phyloP scores from a whole-genome alignment of 23 tunicate species.

The Trididemnum miniatum region DNA sequence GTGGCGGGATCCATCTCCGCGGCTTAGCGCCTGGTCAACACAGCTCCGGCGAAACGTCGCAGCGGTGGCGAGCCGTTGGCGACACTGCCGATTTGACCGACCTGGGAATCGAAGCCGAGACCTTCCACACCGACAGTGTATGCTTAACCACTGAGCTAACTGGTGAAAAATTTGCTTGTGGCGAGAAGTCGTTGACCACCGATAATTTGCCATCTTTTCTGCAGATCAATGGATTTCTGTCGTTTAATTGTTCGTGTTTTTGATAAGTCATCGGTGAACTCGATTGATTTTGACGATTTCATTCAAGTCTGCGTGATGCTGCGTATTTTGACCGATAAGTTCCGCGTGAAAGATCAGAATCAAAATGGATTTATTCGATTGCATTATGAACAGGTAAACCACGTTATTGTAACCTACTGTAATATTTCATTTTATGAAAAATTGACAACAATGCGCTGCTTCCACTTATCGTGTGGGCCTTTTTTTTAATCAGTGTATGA shows the following conservation, averaged over 20 bases:
- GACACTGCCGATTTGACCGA: too few relatives aligned
- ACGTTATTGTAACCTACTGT: background rate
- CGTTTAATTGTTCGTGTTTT: slow-evolving; percentile 62
- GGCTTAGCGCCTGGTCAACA: too few relatives aligned
- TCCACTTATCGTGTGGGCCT: too few relatives aligned
- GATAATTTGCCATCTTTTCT: background rate
- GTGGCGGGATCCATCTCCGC: too few relatives aligned
- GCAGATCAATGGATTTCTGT: slow-evolving; percentile 79
- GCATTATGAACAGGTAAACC: slow-evolving; percentile 76
- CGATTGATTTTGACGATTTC: slow-evolving; percentile 95
- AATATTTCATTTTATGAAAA: background rate
- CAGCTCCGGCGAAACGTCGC: too few relatives aligned
- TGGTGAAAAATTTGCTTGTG: too few relatives aligned
- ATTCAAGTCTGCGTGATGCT: slow-evolving; percentile 92
- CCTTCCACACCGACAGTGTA: too few relatives aligned
- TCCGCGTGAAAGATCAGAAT: slow-evolving; percentile 73
- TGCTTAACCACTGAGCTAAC: too few relatives aligned
- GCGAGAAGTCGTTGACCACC: too few relatives aligned
- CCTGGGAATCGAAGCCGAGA: too few relatives aligned
- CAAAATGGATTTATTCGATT: slow-evolving; percentile 69
- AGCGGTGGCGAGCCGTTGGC: too few relatives aligned
- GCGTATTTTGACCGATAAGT: slow-evolving; percentile 72
- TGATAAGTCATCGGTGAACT: slow-evolving; percentile 64
- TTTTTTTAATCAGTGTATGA: background rate
- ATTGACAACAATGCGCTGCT: too few relatives aligned